phyloP scores from a whole-genome alignment of 2,888 invertebrate species.

The Melanophora roralis region DNA sequence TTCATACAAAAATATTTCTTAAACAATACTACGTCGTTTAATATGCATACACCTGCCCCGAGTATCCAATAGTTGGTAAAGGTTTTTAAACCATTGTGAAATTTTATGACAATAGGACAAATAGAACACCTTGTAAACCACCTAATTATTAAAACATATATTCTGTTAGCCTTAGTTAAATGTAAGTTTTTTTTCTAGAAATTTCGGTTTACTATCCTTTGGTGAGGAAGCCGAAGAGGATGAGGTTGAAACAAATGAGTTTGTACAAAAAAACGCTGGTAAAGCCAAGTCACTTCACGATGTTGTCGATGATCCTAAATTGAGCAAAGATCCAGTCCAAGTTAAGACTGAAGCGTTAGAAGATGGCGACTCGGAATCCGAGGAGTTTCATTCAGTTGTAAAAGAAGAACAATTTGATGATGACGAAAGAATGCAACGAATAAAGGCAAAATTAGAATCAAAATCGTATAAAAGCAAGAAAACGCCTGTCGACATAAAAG shows the following conservation, averaged over 20 bases:
- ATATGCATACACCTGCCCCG: no score
- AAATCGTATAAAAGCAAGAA: conserved; percentile 72
- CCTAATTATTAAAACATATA: no score
- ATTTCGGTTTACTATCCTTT: conserved; percentile 96
- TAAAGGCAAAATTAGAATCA: conserved; percentile 78
- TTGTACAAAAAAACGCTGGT: conserved; percentile 82
- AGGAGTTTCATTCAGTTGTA: conserved; percentile 65
- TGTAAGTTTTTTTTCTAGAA: no score
- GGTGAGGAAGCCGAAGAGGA: conserved; percentile 98
- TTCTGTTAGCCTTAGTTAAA: no score
- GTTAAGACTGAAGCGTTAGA: conserved; percentile 53
- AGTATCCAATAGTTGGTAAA: no score
- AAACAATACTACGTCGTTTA: no score
- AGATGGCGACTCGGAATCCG: conserved; percentile 37
- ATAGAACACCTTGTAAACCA: no score
- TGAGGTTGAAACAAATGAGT: conserved; percentile 88
- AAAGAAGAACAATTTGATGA: conserved; percentile 74
- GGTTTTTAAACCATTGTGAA: no score
- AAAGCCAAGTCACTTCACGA: conserved; percentile 98
- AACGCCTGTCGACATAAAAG: conserved; percentile 45
- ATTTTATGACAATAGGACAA: no score
- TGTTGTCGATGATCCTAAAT: conserved; percentile 90
- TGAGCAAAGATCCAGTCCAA: conserved; percentile 84
- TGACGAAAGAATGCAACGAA: conserved; percentile 70
- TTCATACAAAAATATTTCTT: no score